Base-by-base conservation (phyloP, 2,113 vertebrate genomes). In the Tenebrosternarchus preto region DNA sequence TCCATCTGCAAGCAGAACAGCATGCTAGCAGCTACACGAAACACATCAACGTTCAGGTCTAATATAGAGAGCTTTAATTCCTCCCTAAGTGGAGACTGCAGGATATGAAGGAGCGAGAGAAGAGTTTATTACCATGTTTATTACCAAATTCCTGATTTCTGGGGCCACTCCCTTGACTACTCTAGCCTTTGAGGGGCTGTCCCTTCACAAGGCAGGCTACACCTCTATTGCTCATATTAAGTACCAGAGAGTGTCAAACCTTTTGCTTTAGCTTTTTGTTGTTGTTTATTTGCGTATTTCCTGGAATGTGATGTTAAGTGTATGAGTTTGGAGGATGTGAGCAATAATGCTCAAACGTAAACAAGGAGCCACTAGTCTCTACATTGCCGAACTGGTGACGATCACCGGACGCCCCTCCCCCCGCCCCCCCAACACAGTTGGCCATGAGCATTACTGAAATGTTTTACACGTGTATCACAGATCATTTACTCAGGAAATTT, bases 301-400 rank as follows among this genome's bases (percentile, higher is more conserved):
- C 29, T 56, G 20, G 20, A 76, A 20, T 76, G 67, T n/a, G n/a
- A n/a, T 83, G 39, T 72, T 20, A 72, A 76, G 29, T 72, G 19
- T 19, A 31, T 75, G 25, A 43, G 67, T 71, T 55, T 12, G 55
- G 22, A 17, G 61, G 56, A 29, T 61, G 33, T 27, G 55, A 63
- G 53, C 77, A 66, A 53, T 68, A 80, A 50, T 67, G 80, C 73
- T 67, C 9, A 80, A 72, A 80, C 67, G 80, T 31, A 76, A 17
- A 82, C 75, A 82, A 73, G 50, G 19, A 76, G 77, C 68, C 31
- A 20, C 66, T 80, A 83, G 4, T 66, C 82, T 76, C 82, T 71
- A 80, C 33, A 71, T 56, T 55, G 5, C 73, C 46, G 70, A n/a
- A n/a, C n/a, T n/a, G n/a, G n/a, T n/a, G n/a, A n/a, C n/a, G n/a